Evolutionary conservation across 2,797 vertebrate species (phyloP).

Genomic region (Myotis daubentonii): DNA sequence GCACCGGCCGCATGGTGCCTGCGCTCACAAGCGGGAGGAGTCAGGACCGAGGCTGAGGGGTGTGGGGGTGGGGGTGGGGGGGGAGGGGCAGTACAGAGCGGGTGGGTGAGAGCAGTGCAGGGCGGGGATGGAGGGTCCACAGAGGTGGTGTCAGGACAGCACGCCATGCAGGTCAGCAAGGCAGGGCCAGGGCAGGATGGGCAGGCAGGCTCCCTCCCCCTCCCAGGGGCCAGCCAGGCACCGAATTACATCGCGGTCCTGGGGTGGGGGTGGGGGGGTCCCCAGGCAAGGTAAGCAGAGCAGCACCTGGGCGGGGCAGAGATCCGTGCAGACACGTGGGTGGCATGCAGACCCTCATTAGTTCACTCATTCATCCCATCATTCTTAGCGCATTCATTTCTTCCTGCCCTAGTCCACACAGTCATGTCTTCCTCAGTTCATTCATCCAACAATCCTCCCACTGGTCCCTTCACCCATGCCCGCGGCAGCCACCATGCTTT

Average conservation of each 20-base stretch:
- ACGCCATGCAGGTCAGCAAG: neutral
- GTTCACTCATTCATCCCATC: neutral
- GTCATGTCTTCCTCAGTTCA: fast-evolving
- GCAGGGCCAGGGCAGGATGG: no score
- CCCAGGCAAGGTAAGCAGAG: neutral
- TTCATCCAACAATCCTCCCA: neutral
- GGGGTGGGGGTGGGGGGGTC: neutral
- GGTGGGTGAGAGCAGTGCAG: no score
- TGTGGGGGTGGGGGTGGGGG: no score
- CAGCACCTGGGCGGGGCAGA: neutral
- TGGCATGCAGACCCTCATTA: neutral
- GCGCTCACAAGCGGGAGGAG: neutral
- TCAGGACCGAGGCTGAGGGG: neutral
- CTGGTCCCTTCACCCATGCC: neutral
- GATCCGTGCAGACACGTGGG: neutral
- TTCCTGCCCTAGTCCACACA: neutral
- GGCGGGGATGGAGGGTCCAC: neutral
- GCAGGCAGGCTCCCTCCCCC: neutral
- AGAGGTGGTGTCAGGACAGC: neutral
- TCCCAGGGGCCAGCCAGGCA: neutral
- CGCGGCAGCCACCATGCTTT: fast-evolving
- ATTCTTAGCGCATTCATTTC: neutral
- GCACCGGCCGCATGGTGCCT: conserved; percentile 97
- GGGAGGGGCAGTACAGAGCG: neutral
- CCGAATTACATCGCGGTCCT: neutral